These are phyloP conservation scores for Bombus turneri DNA, from an alignment of 1,140 invertebrate genomes.

Conservation along the genomic window DNA sequence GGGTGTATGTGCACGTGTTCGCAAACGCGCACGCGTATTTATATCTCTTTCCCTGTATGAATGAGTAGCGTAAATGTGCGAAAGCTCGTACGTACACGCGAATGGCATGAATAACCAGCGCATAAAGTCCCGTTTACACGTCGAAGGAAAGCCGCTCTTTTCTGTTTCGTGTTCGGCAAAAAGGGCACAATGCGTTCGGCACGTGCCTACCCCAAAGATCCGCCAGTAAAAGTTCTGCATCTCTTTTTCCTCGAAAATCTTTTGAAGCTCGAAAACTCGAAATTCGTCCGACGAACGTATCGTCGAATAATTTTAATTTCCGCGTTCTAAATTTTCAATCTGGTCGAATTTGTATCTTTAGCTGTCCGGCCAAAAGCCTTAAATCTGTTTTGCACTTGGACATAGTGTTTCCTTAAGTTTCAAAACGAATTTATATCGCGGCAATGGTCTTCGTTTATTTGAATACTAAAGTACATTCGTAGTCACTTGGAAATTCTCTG, in stretches of 20 bases:
- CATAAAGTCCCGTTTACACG: constrained; percentile 67
- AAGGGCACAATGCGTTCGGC: background rate
- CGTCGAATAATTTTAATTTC: background rate
- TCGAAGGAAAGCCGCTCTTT: constrained; percentile 34
- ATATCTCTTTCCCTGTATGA: constrained; percentile 73
- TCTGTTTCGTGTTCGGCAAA: constrained; percentile 16
- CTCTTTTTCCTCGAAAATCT: background rate
- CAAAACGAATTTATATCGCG: background rate
- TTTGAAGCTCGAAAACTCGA: background rate
- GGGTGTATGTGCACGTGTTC: constrained; percentile 47
- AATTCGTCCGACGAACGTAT: background rate
- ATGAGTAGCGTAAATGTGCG: constrained; percentile 68
- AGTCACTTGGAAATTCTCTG: background rate
- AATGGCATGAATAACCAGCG: constrained; percentile 68
- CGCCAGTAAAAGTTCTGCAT: background rate
- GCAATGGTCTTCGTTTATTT: background rate
- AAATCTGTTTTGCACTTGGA: background rate
- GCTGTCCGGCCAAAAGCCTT: no score
- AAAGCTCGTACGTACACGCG: constrained; percentile 62
- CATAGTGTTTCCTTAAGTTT: background rate
- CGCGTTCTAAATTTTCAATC: background rate
- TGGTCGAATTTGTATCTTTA: no score
- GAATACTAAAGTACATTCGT: background rate
- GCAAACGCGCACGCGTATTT: constrained; percentile 58
- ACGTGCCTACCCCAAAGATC: background rate